A percentile compares a stretch with the other conserved stretches of the same genome.
Conservation (phyloP, 1,140 invertebrate species). For the Heliothis virescens region DNA sequence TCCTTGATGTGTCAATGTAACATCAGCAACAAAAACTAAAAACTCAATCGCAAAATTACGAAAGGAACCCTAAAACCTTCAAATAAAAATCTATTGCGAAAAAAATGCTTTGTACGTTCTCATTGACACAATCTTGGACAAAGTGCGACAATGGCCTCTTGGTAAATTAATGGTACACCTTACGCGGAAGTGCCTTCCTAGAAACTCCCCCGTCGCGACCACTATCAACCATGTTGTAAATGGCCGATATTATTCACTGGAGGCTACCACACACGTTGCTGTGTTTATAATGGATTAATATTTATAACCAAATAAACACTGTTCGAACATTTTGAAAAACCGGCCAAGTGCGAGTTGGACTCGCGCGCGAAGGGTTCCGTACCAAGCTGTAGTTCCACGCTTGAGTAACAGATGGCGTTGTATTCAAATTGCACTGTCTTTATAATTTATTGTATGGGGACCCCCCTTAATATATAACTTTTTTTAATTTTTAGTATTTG, state of each 20-base stretch:
- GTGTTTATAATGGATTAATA: conserved; percentile 10
- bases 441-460: too few species aligned
- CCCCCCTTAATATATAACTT: too few species aligned
- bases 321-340: too few species aligned
- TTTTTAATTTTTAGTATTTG: too few species aligned
- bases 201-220: conserved; percentile 65
- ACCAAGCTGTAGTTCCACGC: too few species aligned
- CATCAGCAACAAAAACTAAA: neutral
- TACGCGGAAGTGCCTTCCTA: conserved; percentile 57
- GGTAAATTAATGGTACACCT: conserved; percentile 72
- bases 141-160: conserved; percentile 60
- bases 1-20: too few species aligned
- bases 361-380: too few species aligned
- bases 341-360: too few species aligned
- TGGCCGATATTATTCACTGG: conserved; percentile 57
- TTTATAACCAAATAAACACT: neutral
- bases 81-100: conserved; percentile 13
- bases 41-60: neutral
- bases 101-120: conserved; percentile 55
- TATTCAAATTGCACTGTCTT: too few species aligned
- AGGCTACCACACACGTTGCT: conserved; percentile 64
- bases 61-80: conserved; percentile 7
- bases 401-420: too few species aligned
- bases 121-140: conserved; percentile 63
- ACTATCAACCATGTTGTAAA: conserved; percentile 66